phyloP scores from a whole-genome alignment of 2,113 vertebrate genomes.

The Cygnus atratus region DNA sequence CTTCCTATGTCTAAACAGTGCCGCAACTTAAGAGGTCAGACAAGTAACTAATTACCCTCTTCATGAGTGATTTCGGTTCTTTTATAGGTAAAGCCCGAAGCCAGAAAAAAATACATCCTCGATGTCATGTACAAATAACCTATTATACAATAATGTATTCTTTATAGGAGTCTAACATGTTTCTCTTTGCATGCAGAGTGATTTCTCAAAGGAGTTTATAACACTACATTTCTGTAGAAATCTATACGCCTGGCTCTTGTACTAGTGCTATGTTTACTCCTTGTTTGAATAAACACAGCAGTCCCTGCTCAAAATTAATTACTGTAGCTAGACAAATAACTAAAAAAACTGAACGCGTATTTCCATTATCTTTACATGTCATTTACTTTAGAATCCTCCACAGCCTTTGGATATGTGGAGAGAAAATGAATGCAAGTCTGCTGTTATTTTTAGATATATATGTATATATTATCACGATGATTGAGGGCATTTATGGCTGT shows the following conservation, averaged over 20 bases:
- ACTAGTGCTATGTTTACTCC: too few relatives aligned
- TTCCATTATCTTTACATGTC: neutral
- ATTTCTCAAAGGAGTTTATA: neutral
- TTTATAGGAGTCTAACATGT: neutral
- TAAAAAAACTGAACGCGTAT: neutral
- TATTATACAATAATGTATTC: neutral
- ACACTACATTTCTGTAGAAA: neutral
- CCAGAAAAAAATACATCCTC: neutral
- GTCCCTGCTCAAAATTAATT: neutral
- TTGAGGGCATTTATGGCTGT: neutral
- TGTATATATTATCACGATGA: neutral
- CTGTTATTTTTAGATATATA: neutral
- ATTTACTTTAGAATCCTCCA: neutral
- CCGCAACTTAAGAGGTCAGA: neutral
- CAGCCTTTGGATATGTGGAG: neutral
- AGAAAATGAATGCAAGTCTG: neutral
- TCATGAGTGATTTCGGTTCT: neutral
- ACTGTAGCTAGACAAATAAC: neutral
- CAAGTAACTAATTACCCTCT: neutral
- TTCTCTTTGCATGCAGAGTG: neutral
- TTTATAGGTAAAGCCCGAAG: neutral
- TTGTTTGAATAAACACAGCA: neutral
- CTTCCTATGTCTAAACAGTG: neutral
- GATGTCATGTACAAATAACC: neutral
- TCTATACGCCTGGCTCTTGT: neutral